Percentiles rank a stretch among this genome's conserved stretches.
These are phyloP conservation scores for Tinea trinotella DNA, from an alignment of 2,888 invertebrate genomes.

Conservation along the genomic window DNA sequence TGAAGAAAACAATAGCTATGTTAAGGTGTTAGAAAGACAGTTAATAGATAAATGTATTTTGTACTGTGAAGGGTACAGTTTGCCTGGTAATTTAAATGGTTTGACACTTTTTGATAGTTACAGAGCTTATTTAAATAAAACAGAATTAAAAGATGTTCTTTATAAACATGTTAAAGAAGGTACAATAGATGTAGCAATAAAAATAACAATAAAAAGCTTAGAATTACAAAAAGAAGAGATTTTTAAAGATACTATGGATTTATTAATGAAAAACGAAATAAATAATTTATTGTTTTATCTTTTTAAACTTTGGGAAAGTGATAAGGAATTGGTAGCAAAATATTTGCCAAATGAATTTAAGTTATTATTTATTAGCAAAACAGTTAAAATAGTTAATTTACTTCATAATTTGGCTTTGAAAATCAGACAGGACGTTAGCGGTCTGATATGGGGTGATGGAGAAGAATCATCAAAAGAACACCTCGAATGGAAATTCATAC, in stretches of 20 bases:
- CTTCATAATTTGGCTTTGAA: constrained; percentile 28
- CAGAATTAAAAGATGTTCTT: constrained; percentile 26
- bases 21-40: constrained; percentile 29
- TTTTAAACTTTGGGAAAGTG: constrained; percentile 30
- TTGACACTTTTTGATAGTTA: constrained; percentile 29
- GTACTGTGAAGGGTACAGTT: constrained; percentile 27
- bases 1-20: constrained; percentile 25
- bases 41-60: constrained; percentile 27
- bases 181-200: constrained; percentile 28
- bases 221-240: constrained; percentile 21
- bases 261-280: constrained; percentile 26
- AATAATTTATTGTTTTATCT: constrained; percentile 28
- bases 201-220: constrained; percentile 26
- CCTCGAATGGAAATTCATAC: constrained; percentile 31
- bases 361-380: constrained; percentile 26
- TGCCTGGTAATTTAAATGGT: constrained; percentile 26
- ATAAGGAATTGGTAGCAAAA: constrained; percentile 25
- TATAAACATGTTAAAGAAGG: constrained; percentile 25
- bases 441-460: constrained; percentile 29
- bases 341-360: constrained; percentile 30
- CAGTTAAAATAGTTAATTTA: constrained; percentile 29
- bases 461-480: constrained; percentile 25
- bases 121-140: constrained; percentile 30
- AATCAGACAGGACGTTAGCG: constrained; percentile 25
- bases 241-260: constrained; percentile 26